Conservation (phyloP, 2,888 invertebrate genomes). For the Nymphalis urticae region DNA sequence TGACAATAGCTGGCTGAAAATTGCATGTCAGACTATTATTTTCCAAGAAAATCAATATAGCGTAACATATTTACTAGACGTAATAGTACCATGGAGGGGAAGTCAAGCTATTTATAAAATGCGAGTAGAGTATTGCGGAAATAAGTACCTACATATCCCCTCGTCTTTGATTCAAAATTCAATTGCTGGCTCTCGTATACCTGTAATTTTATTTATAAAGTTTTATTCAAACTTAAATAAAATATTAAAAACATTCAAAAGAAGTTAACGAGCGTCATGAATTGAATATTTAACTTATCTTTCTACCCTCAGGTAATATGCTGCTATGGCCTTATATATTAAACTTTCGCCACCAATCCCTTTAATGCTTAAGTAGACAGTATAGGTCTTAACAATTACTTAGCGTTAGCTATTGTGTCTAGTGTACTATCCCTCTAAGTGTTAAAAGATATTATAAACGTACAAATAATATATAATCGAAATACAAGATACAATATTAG, state of each 20-base stretch:
- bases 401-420: no score
- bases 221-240: constrained; percentile 21
- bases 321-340: no score
- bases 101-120: constrained; percentile 2
- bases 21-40: background rate
- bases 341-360: no score
- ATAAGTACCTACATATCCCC: constrained; percentile 50
- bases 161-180: constrained; percentile 53
- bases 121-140: constrained; percentile 40
- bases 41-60: background rate
- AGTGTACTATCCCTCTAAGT: no score
- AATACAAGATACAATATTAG: no score
- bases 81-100: background rate
- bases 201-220: constrained; percentile 19
- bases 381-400: no score
- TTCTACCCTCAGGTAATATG: background rate
- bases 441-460: no score
- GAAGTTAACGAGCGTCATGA: background rate
- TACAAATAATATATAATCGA: no score
- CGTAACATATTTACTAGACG: background rate
- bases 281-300: background rate
- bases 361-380: no score
- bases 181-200: constrained; percentile 13
- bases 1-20: background rate
- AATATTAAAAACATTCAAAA: constrained; percentile 20